Evolutionary conservation across 2,113 vertebrate species (phyloP).

Genomic region (human (Homo sapiens)): DNA sequence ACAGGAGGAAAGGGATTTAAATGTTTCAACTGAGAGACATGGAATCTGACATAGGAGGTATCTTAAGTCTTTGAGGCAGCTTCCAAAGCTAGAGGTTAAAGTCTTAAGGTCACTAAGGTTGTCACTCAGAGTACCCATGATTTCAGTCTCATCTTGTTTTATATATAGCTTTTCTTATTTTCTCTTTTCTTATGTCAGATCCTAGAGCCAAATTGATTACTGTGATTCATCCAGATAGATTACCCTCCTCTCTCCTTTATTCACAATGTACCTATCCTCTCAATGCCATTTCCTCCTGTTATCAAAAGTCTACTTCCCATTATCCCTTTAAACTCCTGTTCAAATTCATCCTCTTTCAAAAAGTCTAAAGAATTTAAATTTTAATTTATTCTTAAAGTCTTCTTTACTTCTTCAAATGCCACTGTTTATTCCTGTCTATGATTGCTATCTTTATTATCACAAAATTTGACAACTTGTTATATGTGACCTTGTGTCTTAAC

Average conservation of each 20-base stretch:
- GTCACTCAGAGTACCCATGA: background rate
- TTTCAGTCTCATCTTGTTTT: background rate
- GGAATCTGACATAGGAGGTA: background rate
- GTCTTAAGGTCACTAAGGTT: background rate
- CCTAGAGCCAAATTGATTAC: background rate
- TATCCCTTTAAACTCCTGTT: background rate
- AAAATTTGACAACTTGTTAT: background rate
- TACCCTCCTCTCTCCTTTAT: background rate
- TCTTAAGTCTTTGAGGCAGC: background rate
- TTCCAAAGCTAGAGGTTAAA: background rate
- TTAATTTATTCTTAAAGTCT: background rate
- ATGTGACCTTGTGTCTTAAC: background rate
- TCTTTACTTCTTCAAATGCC: background rate
- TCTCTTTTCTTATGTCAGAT: background rate
- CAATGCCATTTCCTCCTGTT: background rate
- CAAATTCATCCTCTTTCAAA: background rate
- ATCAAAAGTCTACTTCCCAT: background rate
- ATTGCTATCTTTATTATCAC: background rate
- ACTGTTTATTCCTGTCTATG: background rate
- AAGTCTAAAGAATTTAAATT: background rate
- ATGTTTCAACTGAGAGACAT: background rate
- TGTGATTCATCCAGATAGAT: rapidly evolving
- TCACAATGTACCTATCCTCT: background rate
- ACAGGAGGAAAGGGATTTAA: background rate
- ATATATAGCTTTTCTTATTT: background rate